These are phyloP conservation scores for Plemyria rubiginata DNA, from an alignment of 2,888 invertebrate genomes.

Conservation along the genomic window DNA sequence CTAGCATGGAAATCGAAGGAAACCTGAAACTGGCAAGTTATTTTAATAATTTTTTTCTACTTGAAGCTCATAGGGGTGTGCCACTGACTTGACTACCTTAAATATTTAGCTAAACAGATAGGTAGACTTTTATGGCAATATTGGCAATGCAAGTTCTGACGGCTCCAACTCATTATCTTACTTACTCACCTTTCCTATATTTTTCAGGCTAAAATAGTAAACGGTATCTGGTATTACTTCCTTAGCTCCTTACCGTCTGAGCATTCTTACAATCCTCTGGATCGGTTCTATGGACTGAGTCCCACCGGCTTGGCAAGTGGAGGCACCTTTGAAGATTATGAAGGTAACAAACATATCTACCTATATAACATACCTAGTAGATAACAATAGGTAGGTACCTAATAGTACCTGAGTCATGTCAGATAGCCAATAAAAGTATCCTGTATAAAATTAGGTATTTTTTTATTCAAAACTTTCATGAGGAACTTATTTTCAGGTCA, in stretches of 20 bases:
- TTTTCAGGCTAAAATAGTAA: slow-evolving; percentile 78
- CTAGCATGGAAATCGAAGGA: slow-evolving; percentile 78
- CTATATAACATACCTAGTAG: too few relatives aligned
- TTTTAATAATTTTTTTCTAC: slow-evolving; percentile 43
- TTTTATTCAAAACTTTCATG: too few relatives aligned
- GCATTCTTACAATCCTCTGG: slow-evolving; percentile 70
- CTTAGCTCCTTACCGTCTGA: slow-evolving; percentile 83
- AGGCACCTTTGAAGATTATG: slow-evolving; percentile 77
- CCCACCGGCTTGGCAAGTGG: slow-evolving; percentile 85
- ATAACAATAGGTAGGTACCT: too few relatives aligned
- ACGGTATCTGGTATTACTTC: slow-evolving; percentile 85
- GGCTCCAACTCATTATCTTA: too few relatives aligned
- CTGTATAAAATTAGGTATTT: too few relatives aligned
- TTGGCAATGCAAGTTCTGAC: too few relatives aligned
- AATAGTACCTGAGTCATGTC: too few relatives aligned
- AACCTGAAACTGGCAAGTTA: slow-evolving; percentile 75
- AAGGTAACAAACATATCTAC: slow-evolving; percentile 62
- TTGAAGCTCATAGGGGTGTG: too few relatives aligned
- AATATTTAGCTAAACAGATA: too few relatives aligned
- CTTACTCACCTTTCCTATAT: neutral
- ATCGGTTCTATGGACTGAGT: slow-evolving; percentile 82
- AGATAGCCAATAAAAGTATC: too few relatives aligned
- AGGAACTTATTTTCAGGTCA: slow-evolving; percentile 74
- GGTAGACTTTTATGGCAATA: too few relatives aligned
- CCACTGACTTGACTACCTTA: too few relatives aligned